Percentiles rank a stretch among this genome's conserved stretches.
Conservation (phyloP, 2,797 vertebrate genomes). For the Hippopotamyrus pictus region DNA sequence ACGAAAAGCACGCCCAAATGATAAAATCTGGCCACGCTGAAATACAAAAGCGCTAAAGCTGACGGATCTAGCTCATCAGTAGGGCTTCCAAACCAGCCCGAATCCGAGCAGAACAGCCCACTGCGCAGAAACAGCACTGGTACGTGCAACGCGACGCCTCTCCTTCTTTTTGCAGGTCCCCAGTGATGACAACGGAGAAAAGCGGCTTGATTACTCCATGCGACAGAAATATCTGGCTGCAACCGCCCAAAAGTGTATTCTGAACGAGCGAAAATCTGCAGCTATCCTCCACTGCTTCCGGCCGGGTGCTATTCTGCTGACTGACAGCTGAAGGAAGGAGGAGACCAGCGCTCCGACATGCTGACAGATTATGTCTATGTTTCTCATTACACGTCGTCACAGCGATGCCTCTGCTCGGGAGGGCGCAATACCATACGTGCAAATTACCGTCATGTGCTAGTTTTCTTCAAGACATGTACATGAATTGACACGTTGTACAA, state of each 20-base stretch:
- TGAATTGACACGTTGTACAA: background rate
- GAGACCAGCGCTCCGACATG: slow-evolving; percentile 21
- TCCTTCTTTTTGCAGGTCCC: background rate
- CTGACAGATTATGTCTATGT: slow-evolving; percentile 16
- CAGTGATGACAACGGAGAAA: background rate
- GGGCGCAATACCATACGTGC: background rate
- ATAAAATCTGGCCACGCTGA: background rate
- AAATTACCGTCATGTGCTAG: background rate
- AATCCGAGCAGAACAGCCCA: slow-evolving; percentile 15
- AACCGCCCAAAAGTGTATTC: background rate
- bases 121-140: slow-evolving; percentile 16
- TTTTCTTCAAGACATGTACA: background rate
- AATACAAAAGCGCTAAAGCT: background rate
- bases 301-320: slow-evolving; percentile 24
- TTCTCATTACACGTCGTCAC: background rate
- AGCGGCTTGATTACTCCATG: slow-evolving; percentile 8
- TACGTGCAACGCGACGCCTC: background rate
- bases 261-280: slow-evolving; percentile 15
- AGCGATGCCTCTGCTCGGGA: background rate
- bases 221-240: background rate
- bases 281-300: slow-evolving; percentile 16
- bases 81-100: slow-evolving; percentile 2
- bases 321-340: slow-evolving; percentile 22
- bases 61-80: background rate
- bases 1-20: background rate